These are phyloP conservation scores for Melanostigma gelatinosum DNA, from an alignment of 2,113 vertebrate genomes.

Conservation along the genomic window DNA sequence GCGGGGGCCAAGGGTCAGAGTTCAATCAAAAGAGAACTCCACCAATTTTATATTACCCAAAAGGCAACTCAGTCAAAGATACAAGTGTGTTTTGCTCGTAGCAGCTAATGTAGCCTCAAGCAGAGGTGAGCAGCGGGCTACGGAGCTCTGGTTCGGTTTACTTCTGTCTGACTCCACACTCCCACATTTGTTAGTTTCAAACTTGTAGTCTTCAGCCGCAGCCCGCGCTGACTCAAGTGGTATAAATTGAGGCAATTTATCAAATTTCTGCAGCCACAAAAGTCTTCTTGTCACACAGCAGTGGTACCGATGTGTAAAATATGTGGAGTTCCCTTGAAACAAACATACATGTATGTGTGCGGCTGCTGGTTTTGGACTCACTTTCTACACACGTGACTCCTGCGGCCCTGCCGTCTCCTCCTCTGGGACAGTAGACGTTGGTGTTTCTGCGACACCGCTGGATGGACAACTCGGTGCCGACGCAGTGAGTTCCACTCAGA, in stretches of 20 bases:
- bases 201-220: too few species aligned
- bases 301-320: background rate
- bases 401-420: conserved; percentile 84
- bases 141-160: too few species aligned
- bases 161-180: too few species aligned
- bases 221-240: background rate
- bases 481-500: conserved; percentile 89
- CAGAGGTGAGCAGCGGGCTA: too few species aligned
- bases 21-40: background rate
- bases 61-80: background rate
- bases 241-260: background rate
- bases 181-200: background rate
- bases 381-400: conserved; percentile 90
- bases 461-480: conserved; percentile 88
- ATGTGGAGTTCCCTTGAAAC: background rate
- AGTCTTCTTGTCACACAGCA: background rate
- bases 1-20: conserved; percentile 1
- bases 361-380: conserved; percentile 79
- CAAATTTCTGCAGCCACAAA: background rate
- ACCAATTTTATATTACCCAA: background rate
- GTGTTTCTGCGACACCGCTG: conserved; percentile 90
- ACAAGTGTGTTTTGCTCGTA: too few species aligned
- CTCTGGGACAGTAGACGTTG: conserved; percentile 88
- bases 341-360: background rate
- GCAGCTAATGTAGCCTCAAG: too few species aligned